phyloP scores from a whole-genome alignment of 2,113 vertebrate genomes.

The Gasterosteus nipponicus region DNA sequence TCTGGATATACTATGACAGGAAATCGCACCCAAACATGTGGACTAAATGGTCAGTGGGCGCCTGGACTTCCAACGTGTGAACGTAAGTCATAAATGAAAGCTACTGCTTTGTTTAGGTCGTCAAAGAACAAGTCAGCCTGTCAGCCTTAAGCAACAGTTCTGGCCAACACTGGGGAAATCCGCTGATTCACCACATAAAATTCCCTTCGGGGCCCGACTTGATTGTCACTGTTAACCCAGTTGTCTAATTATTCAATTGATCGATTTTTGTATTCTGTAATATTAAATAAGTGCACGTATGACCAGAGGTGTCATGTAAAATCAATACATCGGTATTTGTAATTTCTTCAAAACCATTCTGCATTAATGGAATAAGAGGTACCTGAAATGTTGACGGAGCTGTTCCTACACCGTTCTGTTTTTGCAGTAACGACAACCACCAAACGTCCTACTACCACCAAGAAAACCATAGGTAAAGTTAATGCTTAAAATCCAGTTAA shows the following conservation, averaged over 20 bases:
- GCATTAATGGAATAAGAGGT: too few relatives aligned
- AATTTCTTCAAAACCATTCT: too few relatives aligned
- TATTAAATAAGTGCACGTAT: not conserved
- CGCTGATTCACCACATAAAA: too few relatives aligned
- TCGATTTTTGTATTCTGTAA: not conserved
- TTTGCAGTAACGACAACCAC: not conserved
- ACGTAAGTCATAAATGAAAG: conserved; percentile 51
- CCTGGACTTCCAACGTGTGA: conserved; percentile 51
- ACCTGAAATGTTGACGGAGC: not conserved
- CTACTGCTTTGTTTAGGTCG: not conserved
- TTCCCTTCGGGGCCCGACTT: too few relatives aligned
- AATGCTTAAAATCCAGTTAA: not conserved
- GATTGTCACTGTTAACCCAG: too few relatives aligned
- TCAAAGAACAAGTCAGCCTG: not conserved
- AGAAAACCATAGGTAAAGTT: conserved; percentile 26
- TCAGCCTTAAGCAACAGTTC: not conserved
- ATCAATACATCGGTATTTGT: too few relatives aligned
- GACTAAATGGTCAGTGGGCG: conserved; percentile 33
- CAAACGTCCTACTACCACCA: not conserved
- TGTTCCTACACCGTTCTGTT: not conserved
- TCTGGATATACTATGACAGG: conserved; percentile 17
- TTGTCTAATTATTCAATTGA: too few relatives aligned
- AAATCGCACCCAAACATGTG: rapidly evolving
- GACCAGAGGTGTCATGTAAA: not conserved
- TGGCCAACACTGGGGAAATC: too few relatives aligned